Conservation (phyloP, 2,888 invertebrate genomes). For the Hyles lineata region DNA sequence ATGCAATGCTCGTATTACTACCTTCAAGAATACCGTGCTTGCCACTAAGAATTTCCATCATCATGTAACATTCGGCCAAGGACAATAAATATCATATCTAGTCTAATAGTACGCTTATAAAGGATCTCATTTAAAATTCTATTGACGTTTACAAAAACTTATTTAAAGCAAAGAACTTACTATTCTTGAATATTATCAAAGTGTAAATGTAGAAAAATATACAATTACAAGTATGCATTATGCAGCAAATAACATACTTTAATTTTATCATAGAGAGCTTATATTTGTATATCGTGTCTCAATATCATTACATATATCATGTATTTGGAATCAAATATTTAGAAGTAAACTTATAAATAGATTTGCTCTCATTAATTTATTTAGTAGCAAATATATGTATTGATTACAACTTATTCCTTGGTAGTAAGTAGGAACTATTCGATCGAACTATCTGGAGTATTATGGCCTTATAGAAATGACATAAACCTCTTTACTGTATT, state of each 20-base stretch:
- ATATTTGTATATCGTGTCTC: not conserved
- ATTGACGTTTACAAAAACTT: too few relatives aligned
- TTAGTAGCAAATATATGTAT: not conserved
- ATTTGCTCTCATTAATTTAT: not conserved
- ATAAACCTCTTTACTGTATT: too few relatives aligned
- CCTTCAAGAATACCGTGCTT: conserved; percentile 36
- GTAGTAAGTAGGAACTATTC: too few relatives aligned
- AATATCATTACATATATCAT: not conserved
- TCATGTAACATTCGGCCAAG: not conserved
- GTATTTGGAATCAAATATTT: not conserved
- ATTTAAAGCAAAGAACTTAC: too few relatives aligned
- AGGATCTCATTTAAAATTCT: too few relatives aligned
- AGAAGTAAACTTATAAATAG: not conserved
- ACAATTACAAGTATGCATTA: too few relatives aligned
- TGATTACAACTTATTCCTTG: not conserved
- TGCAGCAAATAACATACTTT: not conserved
- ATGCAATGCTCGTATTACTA: conserved; percentile 58
- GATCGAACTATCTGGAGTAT: too few relatives aligned
- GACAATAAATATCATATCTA: not conserved
- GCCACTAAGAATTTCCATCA: conserved; percentile 7
- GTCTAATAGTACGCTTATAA: too few relatives aligned
- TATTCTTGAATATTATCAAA: too few relatives aligned
- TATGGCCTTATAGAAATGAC: too few relatives aligned
- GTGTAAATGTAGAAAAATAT: too few relatives aligned
- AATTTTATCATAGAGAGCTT: not conserved